A percentile compares a stretch with the other conserved stretches of the same genome.
phyloP scores from a whole-genome alignment of 1,140 invertebrate genomes.

The Heterodera carotae region DNA sequence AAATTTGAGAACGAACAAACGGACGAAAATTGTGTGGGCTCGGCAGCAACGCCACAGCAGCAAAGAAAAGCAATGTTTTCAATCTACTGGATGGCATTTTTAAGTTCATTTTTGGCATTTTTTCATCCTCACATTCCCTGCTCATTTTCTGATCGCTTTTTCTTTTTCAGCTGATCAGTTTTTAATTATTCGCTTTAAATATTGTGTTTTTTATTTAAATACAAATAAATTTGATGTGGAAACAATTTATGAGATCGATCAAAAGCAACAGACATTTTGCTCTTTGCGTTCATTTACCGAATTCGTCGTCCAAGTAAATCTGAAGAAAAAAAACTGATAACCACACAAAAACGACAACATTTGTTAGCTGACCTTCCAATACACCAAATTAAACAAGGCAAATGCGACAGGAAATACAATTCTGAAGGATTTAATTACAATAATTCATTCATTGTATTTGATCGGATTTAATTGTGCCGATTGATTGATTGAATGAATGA shows the following conservation, averaged over 20 bases:
- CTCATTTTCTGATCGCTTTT: not conserved
- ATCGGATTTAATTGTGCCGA: not conserved
- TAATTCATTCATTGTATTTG: slow-evolving; percentile 15
- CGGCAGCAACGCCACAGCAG: not conserved
- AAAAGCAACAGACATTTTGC: not conserved
- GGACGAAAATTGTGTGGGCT: slow-evolving; percentile 12
- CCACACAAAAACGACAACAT: too few relatives aligned
- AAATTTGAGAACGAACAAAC: slow-evolving; percentile 3
- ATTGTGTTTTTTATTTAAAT: not conserved
- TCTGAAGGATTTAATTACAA: slow-evolving; percentile 67
- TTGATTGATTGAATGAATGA: not conserved
- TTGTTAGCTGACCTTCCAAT: slow-evolving; percentile 66
- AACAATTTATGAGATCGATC: not conserved
- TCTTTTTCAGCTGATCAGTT: not conserved
- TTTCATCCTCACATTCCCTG: not conserved
- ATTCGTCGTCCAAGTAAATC: slow-evolving; percentile 12
- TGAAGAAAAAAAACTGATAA: not conserved
- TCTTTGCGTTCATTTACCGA: not conserved
- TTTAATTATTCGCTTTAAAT: not conserved
- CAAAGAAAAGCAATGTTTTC: not conserved
- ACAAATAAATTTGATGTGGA: not conserved
- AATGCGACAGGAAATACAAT: slow-evolving; percentile 69
- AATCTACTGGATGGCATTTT: slow-evolving; percentile 5
- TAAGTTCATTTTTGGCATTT: slow-evolving; percentile 9
- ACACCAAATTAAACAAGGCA: slow-evolving; percentile 86